phyloP scores from a whole-genome alignment of 1,140 invertebrate genomes.

The Lerema accius region DNA sequence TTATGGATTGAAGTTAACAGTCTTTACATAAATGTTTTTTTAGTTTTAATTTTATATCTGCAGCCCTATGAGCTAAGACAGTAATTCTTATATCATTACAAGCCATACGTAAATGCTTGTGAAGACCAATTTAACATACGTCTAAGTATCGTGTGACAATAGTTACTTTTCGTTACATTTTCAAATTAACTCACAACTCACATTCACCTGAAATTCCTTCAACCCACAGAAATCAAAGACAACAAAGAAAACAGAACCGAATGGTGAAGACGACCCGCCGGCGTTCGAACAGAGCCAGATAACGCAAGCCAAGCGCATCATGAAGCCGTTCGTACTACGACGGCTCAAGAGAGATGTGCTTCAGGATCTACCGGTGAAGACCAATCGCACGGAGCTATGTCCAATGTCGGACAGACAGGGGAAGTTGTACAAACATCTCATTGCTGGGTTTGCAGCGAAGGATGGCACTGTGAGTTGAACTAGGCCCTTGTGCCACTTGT shows the following conservation, averaged over 20 bases:
- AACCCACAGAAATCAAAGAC: constrained; percentile 67
- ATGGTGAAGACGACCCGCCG: constrained; percentile 84
- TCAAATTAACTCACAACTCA: no score
- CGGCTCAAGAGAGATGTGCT: constrained; percentile 94
- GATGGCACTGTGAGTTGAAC: constrained; percentile 82
- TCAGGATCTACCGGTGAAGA: constrained; percentile 91
- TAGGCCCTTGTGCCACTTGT: no score
- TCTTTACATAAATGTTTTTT: no score
- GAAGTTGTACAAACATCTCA: constrained; percentile 88
- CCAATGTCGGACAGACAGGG: constrained; percentile 88
- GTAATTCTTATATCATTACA: no score
- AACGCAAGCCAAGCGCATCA: constrained; percentile 96
- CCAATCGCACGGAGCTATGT: constrained; percentile 85
- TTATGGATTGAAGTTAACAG: no score
- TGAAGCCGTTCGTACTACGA: constrained; percentile 97
- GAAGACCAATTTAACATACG: no score
- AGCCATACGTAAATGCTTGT: no score
- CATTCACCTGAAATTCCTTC: no score
- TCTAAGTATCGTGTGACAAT: no score
- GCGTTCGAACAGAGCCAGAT: constrained; percentile 94
- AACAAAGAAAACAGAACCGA: constrained; percentile 50
- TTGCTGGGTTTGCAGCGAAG: constrained; percentile 88
- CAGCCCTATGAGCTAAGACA: no score
- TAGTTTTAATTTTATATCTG: no score
- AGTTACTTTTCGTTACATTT: no score